A percentile compares a stretch with the other conserved stretches of the same genome.
phyloP scores from a whole-genome alignment of 2,113 vertebrate species.

The Neomonachus schauinslandi region DNA sequence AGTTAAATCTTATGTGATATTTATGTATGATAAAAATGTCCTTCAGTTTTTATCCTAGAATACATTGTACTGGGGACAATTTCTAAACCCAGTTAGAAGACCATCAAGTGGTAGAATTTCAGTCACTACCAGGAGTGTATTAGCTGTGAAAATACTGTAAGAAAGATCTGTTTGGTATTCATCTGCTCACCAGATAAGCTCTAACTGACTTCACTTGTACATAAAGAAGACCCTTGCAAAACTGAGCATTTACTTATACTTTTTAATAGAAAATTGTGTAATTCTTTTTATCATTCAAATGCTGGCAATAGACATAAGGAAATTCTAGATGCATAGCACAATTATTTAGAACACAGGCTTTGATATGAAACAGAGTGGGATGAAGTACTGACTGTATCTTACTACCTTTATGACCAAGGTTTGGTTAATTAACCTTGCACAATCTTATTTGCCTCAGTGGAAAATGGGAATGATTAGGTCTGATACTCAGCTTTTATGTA shows the following conservation, averaged over 20 bases:
- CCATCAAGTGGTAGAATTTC: neutral
- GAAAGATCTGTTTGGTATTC: neutral
- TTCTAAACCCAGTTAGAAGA: neutral
- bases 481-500: neutral
- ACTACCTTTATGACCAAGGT: neutral
- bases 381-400: neutral
- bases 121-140: neutral
- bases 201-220: neutral
- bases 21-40: neutral
- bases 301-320: neutral
- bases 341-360: neutral
- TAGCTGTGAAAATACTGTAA: neutral
- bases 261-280: neutral
- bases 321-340: neutral
- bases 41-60: neutral
- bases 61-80: neutral
- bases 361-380: neutral
- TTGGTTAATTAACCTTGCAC: neutral
- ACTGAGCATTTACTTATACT: neutral
- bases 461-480: neutral
- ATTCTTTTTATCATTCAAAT: neutral
- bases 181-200: neutral
- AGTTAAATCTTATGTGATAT: neutral
- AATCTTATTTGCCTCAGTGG: neutral
- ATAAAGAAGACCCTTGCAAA: neutral